These are phyloP conservation scores for Drosophila fungiperda DNA, from an alignment of 2,888 invertebrate genomes.

Conservation along the genomic window DNA sequence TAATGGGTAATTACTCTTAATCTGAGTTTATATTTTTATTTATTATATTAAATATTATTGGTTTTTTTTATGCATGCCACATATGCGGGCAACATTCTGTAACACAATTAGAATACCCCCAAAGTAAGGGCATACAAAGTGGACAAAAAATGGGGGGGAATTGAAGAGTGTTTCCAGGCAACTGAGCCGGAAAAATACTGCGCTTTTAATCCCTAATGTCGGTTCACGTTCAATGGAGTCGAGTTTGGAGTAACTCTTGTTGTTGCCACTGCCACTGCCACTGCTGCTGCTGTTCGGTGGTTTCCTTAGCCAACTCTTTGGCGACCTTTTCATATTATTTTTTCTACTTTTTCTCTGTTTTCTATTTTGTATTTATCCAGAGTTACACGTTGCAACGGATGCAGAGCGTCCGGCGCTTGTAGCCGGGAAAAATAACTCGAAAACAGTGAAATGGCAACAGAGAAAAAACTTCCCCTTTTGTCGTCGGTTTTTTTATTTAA, in stretches of 20 bases:
- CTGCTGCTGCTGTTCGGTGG: slow-evolving; percentile 35
- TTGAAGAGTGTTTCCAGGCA: slow-evolving; percentile 2
- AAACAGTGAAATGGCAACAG: slow-evolving; percentile 51
- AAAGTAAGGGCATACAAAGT: background rate
- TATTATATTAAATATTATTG: too few species aligned
- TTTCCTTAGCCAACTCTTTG: slow-evolving; percentile 60
- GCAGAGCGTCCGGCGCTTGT: slow-evolving; percentile 58
- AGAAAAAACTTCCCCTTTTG: slow-evolving; percentile 53
- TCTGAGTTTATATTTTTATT: background rate
- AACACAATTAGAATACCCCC: background rate
- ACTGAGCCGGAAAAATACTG: slow-evolving; percentile 51
- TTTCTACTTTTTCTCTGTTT: slow-evolving; percentile 16
- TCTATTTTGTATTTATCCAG: slow-evolving; percentile 8
- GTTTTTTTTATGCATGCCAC: background rate
- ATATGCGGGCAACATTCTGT: too few species aligned
- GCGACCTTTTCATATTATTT: slow-evolving; percentile 60
- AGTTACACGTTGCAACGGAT: slow-evolving; percentile 61
- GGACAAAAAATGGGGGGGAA: background rate
- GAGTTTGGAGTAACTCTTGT: slow-evolving; percentile 36
- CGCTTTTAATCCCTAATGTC: slow-evolving; percentile 77
- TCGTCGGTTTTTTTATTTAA: slow-evolving; percentile 67
- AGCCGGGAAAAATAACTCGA: slow-evolving; percentile 70
- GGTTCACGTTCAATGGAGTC: slow-evolving; percentile 77
- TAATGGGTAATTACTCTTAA: background rate
- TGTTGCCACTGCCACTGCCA: slow-evolving; percentile 5